Conservation (phyloP, 2,888 invertebrate species). For the Lepidochitona cinerea region DNA sequence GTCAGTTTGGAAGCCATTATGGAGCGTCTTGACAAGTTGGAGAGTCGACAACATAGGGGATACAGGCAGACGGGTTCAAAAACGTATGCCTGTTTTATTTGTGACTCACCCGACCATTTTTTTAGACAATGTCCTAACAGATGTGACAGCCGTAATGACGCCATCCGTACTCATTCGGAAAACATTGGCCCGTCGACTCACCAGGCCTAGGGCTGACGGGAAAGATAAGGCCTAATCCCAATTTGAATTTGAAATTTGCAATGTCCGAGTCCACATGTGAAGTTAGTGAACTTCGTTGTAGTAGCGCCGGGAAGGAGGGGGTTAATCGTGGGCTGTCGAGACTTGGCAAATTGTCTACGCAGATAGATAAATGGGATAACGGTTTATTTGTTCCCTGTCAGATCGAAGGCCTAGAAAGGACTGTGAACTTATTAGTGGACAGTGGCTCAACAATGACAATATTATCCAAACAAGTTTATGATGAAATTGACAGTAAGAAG, state of each 20-base stretch:
- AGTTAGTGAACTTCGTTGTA: not conserved
- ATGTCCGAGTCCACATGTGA: too few relatives aligned
- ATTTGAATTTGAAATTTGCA: not conserved
- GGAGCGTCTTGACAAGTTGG: not conserved
- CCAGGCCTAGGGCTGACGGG: not conserved
- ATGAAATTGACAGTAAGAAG: not conserved
- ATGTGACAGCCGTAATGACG: not conserved
- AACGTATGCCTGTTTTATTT: not conserved
- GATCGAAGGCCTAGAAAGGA: not conserved
- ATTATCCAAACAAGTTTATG: not conserved
- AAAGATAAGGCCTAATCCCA: not conserved
- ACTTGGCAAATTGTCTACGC: not conserved
- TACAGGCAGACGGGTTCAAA: not conserved
- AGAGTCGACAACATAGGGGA: not conserved
- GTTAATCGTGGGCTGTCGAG: not conserved
- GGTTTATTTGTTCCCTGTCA: not conserved
- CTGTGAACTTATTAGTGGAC: not conserved
- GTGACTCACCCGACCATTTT: not conserved
- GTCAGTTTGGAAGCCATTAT: not conserved
- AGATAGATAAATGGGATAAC: not conserved
- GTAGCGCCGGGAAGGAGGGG: not conserved
- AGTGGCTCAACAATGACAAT: slow-evolving; percentile 1
- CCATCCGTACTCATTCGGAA: not conserved
- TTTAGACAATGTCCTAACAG: not conserved
- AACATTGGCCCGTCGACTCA: too few relatives aligned